Evolutionary conservation across 1,140 invertebrate genomes (phyloP), one percentile per base, ranked within the genome.

Genomic region (Bactericera cockerelli): DNA sequence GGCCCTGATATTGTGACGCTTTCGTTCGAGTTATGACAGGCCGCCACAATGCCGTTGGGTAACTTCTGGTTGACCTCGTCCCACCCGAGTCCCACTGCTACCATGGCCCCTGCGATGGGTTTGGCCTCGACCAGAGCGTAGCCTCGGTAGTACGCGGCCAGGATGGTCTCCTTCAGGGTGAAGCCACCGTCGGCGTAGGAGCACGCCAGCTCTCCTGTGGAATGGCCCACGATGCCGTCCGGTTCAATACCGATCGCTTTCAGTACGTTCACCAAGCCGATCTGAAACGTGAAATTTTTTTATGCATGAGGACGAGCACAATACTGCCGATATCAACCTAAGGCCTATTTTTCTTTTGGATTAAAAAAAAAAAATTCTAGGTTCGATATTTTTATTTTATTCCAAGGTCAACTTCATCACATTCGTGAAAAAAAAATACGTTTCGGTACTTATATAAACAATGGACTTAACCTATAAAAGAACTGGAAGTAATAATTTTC

Each of bases 1-100:
- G 87, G 86, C 2, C 91, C 91, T 8, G 89, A 92, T 54, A 95
- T 81, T 0, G 89, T 93, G 25, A 88, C 84, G 28, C 84, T 89
- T 64, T 92, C 85, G 1, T 79, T 74, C 1, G 85, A 78, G 67
- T 94, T 94, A 70, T 91, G 87, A 71, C 90, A 93, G 13, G 89
- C 89, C 1, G 89, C 81, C 65, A 87, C 83, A 68, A 93, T 78
- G 62, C 72, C 72, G 6, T 73, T 71, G 59, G 88, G 83, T 65
- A 84, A 79, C 63, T 77, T 70, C 21, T 70, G 63, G 59, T 77
- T 75, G n/a, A 77, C 70, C 70, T 78, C 65, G 11, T 69, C 59
- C 57, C 70, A 71, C 4, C 70, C 65, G 36, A 72, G 13, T 2
- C 63, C 62, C 8, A 63, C 61, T 2, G 39, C 58, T 4, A 56